Conservation (phyloP, 2,113 vertebrate species). For the Romanogobio albipinnatus region DNA sequence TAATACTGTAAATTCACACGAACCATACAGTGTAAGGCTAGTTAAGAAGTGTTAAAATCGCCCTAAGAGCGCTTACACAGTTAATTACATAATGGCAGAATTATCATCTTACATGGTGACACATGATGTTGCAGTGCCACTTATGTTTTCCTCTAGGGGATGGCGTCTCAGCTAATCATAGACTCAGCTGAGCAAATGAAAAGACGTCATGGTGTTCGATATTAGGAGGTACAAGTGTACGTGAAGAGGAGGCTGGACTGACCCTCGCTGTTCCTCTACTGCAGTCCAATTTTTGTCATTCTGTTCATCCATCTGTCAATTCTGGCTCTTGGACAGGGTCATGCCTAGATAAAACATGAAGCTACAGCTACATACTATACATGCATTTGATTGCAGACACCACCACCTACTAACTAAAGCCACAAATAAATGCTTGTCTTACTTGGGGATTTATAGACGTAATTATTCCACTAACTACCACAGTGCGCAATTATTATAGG, state of each 20-base stretch:
- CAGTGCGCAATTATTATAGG: too few relatives aligned
- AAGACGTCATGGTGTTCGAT: constrained; percentile 37
- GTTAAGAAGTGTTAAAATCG: not conserved
- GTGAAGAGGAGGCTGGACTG: constrained; percentile 26
- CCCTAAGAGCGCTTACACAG: not conserved
- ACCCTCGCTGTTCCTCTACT: constrained; percentile 18
- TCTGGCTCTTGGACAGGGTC: constrained; percentile 31
- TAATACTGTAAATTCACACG: not conserved
- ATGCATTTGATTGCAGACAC: not conserved
- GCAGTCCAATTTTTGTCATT: constrained; percentile 43
- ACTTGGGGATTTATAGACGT: not conserved
- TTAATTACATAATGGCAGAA: constrained; percentile 44
- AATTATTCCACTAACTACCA: not conserved
- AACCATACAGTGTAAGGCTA: not conserved
- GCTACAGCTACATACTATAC: not conserved
- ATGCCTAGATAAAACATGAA: constrained; percentile 27
- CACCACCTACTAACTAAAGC: not conserved
- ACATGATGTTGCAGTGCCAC: not conserved
- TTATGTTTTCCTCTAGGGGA: constrained; percentile 23
- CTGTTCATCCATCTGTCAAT: constrained; percentile 55
- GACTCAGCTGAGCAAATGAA: constrained; percentile 27
- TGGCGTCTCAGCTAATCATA: constrained; percentile 23
- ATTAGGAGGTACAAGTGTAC: constrained; percentile 48
- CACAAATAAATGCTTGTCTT: not conserved
- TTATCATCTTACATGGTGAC: constrained; percentile 2